A percentile compares a stretch with the other conserved stretches of the same genome.
phyloP scores from a whole-genome alignment of 1,140 invertebrate genomes.

The Apis cerana region DNA sequence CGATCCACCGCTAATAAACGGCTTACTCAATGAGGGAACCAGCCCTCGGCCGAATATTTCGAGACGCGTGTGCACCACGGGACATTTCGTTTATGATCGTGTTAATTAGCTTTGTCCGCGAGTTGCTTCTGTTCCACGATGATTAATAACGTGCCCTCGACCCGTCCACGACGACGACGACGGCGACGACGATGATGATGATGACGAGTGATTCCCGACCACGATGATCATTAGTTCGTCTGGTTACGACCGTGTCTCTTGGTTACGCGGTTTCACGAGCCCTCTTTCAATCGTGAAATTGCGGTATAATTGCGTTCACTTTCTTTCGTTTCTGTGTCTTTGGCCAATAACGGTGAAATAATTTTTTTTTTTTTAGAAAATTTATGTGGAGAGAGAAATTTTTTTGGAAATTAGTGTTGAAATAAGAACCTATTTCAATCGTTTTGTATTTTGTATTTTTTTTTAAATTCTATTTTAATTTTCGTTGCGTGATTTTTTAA shows the following conservation, averaged over 20 bases:
- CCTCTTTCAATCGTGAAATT: neutral
- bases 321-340: neutral
- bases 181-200: neutral
- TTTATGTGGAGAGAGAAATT: too few species aligned
- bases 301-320: neutral
- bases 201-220: slow-evolving; percentile 7
- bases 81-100: slow-evolving; percentile 17
- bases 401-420: too few species aligned
- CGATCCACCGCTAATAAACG: slow-evolving; percentile 41
- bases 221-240: slow-evolving; percentile 26
- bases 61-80: neutral
- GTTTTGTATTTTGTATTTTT: too few species aligned
- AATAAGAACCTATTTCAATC: too few species aligned
- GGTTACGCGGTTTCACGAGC: neutral
- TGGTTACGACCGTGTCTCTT: neutral
- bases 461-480: too few species aligned
- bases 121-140: neutral
- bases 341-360: too few species aligned
- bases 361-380: too few species aligned
- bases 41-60: neutral
- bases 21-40: slow-evolving; percentile 28
- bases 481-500: too few species aligned
- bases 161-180: neutral
- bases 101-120: slow-evolving; percentile 29
- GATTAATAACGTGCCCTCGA: slow-evolving; percentile 20